phyloP scores from a whole-genome alignment of 2,113 vertebrate genomes.

The Microtus oregoni region DNA sequence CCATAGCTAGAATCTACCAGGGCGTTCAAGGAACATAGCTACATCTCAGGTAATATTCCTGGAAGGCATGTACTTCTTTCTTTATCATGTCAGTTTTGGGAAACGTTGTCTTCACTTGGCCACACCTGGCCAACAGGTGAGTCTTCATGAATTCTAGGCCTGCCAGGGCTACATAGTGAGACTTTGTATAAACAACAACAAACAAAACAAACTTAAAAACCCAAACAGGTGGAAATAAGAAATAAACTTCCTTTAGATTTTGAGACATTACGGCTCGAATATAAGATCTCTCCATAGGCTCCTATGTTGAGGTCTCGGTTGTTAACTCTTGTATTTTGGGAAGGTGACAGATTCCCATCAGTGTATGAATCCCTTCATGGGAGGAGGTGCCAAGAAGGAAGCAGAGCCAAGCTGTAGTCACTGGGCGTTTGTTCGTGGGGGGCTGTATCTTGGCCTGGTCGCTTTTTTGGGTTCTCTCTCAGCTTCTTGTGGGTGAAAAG shows the following conservation, averaged over 20 bases:
- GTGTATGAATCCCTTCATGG: neutral
- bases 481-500: neutral
- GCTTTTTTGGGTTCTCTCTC: neutral
- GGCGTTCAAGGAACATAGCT: neutral
- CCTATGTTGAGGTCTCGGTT: neutral
- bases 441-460: neutral
- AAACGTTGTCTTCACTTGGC: neutral
- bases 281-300: neutral
- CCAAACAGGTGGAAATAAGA: neutral
- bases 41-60: neutral
- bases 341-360: neutral
- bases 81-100: neutral
- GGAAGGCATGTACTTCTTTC: neutral
- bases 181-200: neutral
- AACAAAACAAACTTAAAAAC: neutral
- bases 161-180: neutral
- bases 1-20: neutral
- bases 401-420: neutral
- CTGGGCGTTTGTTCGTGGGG: too few relatives aligned
- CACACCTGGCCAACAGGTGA: too few relatives aligned
- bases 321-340: neutral
- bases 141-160: neutral
- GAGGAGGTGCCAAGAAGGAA: neutral
- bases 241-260: conserved; percentile 17
- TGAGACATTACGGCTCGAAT: neutral